Evolutionary conservation across 2,797 vertebrate genomes (phyloP).

Genomic region (Echiichthys vipera): DNA sequence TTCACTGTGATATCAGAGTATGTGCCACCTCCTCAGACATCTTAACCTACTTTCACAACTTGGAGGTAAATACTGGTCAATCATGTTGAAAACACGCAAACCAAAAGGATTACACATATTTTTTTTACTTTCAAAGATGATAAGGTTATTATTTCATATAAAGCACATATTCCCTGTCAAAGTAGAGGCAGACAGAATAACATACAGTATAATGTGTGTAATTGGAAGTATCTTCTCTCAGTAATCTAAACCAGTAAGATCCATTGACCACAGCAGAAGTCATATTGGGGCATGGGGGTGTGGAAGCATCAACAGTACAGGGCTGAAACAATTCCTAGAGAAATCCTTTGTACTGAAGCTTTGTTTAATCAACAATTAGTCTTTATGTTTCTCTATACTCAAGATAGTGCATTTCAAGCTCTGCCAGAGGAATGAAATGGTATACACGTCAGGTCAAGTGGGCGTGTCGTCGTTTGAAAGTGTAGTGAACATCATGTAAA

Average conservation of each 20-base stretch:
- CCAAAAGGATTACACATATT: neutral
- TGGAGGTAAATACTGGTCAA: conserved; percentile 1
- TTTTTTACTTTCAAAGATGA: neutral
- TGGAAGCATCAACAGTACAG: no score
- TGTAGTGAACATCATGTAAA: no score
- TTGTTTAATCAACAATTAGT: no score
- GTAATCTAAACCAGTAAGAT: conserved; percentile 27
- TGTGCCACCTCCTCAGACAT: conserved; percentile 13
- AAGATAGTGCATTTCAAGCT: no score
- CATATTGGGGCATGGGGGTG: neutral
- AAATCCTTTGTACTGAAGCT: no score
- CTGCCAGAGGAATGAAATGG: no score
- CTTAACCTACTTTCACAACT: conserved; percentile 57
- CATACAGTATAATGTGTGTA: conserved; percentile 2
- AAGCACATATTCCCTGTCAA: neutral
- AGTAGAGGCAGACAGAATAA: neutral
- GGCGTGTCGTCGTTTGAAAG: no score
- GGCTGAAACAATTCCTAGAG: no score
- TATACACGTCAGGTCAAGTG: no score
- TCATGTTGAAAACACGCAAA: neutral
- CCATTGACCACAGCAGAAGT: conserved; percentile 30
- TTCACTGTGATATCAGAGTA: conserved; percentile 34
- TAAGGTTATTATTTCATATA: neutral
- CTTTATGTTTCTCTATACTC: no score
- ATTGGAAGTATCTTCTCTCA: neutral